Base-by-base conservation (phyloP, 2,888 invertebrate species). In the Caenorhabditis doughertyi region DNA sequence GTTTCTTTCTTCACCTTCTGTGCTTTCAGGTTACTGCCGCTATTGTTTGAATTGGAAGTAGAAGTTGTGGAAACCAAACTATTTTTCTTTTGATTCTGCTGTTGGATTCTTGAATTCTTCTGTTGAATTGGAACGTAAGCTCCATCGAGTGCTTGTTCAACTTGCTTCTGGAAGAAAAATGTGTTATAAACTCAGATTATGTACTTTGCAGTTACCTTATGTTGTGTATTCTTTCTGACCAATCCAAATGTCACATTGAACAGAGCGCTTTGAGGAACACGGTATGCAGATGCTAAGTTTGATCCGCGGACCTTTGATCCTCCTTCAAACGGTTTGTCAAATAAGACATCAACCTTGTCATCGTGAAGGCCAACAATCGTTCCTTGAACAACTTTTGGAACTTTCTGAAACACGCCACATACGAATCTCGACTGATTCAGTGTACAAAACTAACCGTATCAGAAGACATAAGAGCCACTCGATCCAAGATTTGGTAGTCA, bases 301-400 rank as follows among this genome's bases (percentile, higher is more conserved):
- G 82, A 83, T 21, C 32, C 70, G 13, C 79, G 73, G 5, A 68
- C 81, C 23, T 62, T 81, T 42, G 73, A 35, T 21, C 94, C 96
- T 21, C 95, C 95, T 39, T 94, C 92, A 92, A 97, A 95, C 27
- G 94, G 92, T 83, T 94, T 93, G 90, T 97, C 97, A 91, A 96
- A 96, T 74, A 97, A 92, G 25, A 97, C 94, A 86, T 96, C 96
- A 90, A 95, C 96, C 29, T 85, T 80, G 56, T 86, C 84, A 2
- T 60, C 83, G 29, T 70, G 71, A 16, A 85, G 25, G 2, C 85
- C 88, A n/a, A 96, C 95, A 0, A 98, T 93, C 0, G 96, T 97
- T 32, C 98, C 98, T 83, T 94, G 94, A 11, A 56, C 29, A 5
- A 58, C 56, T 44, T 58, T 73, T 23, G 58, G 56, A 51, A 65